Conservation (phyloP, 2,797 vertebrate species). For the Hippopotamyrus pictus region DNA sequence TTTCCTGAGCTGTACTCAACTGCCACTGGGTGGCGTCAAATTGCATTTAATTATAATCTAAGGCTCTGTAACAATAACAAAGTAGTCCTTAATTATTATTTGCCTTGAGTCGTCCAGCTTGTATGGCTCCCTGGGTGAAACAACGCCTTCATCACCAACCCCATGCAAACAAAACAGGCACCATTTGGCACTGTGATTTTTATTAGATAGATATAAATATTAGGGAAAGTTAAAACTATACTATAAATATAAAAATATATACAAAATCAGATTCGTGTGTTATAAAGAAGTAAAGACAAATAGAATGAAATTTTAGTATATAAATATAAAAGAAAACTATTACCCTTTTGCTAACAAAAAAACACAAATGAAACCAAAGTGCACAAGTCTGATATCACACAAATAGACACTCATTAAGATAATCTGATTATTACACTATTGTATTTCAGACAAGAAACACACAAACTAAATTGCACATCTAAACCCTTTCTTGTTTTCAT, state of each 20-base stretch:
- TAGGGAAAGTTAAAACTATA: background rate
- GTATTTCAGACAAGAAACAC: no score
- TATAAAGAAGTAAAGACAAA: no score
- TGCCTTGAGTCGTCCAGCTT: background rate
- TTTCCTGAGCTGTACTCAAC: background rate
- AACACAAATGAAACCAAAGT: no score
- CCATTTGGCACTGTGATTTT: background rate
- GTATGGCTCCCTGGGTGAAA: background rate
- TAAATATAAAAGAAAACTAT: no score
- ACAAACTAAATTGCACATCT: no score
- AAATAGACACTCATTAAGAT: no score
- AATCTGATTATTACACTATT: no score
- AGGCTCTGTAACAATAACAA: background rate
- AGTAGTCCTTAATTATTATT: background rate
- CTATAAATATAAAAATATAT: background rate
- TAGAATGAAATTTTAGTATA: no score
- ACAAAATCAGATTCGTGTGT: no score
- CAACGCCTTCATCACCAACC: background rate
- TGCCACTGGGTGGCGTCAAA: background rate
- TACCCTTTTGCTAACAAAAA: no score
- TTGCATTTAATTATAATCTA: background rate
- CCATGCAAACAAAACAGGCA: background rate
- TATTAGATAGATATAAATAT: background rate
- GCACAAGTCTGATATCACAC: no score
- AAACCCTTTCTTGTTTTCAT: no score